Base-by-base conservation (phyloP, 2,113 vertebrate species). In the Smithornis capensis region DNA sequence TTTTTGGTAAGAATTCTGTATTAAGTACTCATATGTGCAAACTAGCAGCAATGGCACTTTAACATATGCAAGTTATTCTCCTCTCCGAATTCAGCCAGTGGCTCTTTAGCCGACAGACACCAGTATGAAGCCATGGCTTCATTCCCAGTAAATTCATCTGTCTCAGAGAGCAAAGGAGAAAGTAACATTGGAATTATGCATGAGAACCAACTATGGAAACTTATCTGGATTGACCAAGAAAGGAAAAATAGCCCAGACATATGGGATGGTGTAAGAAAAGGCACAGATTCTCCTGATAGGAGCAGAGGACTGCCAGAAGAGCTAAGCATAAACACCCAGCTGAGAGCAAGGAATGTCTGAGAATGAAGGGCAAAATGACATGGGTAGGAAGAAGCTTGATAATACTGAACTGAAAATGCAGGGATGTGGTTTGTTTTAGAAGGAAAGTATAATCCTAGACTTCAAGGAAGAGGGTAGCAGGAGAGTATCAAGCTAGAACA, bases 141-240 rank as follows among this genome's bases (percentile, higher is more conserved):
- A 1, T 90, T 94, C 87, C 82, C 92, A 82, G 90, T 45, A 33
- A 84, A 77, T 90, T 94, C 81, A 68, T 53, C 87, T 90, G 74
- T 44, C 70, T 87, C 69, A 37, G 69, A 83, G 78, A 95, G 81
- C 84, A 91, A 87, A 93, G 74, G 82, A 92, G 90, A 94, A 75
- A 4, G 22, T 47, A 85, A 82, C 65, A 79, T 7, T 47, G 75
- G 64, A 83, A 91, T 87, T 83, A 84, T 63, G 47, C 82, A 82
- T 82, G 52, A 86, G 62, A 82, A 95, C 11, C 49, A 60, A 84
- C 52, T 35, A 78, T 27, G 73, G 67, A 83, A 92, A 88, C 18
- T 45, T 69, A 35, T 38, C 56, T 86, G 67, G 75, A 83, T 79
- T 93, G 95, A 95, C 82, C 92, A 87, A 82, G 67, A 65, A 91